Evolutionary conservation across 2,113 vertebrate genomes (phyloP), one percentile per base, ranked within the genome.

Genomic region (Pseudonaja textilis): DNA sequence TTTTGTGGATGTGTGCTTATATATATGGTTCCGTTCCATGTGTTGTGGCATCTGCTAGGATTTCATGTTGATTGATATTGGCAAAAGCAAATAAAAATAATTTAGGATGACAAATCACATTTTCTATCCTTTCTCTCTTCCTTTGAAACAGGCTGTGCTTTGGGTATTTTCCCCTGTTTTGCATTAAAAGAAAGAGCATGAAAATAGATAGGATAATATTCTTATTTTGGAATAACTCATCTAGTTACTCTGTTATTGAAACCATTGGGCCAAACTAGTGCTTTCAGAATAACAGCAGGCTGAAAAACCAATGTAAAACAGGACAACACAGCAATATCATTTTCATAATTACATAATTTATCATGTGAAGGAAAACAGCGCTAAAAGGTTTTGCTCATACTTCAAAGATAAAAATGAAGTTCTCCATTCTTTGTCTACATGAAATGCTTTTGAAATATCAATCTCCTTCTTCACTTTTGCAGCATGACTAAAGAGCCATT

Each of bases 281-380:
- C 88, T 95, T 95, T 93, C n/a, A 91, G 94, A 96, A 61, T 39
- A 61, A 92, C 47, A n/a, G 29, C 23, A 93, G 93, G 81, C n/a
- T 95, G 92, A 94, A 93, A 92, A 92, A 93, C 89, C 87, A 85
- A 89, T 87, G n/a, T 54, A 88, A 59, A 94, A 92, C 92, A 89
- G 90, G 91, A 88, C 89, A 93, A 93, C 94, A 93, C 95, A 94
- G 97, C 96, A 95, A 96, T 96, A 85, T 91, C 74, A 16, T 88
- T 94, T 92, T 94, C 25, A 0, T 95, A 91, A 94, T 90, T 92
- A 94, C 93, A 81, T 94, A 87, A 93, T 93, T 94, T 95, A 89
- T 95, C 93, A 93, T 94, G 91, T 93, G 93, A 95, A 95, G 89
- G 81, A 95, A 95, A 93, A 74, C 50, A 85, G 64, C 93, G 56